Evolutionary conservation across 2,113 vertebrate species (phyloP).

Genomic region (Todiramphus chloris): DNA sequence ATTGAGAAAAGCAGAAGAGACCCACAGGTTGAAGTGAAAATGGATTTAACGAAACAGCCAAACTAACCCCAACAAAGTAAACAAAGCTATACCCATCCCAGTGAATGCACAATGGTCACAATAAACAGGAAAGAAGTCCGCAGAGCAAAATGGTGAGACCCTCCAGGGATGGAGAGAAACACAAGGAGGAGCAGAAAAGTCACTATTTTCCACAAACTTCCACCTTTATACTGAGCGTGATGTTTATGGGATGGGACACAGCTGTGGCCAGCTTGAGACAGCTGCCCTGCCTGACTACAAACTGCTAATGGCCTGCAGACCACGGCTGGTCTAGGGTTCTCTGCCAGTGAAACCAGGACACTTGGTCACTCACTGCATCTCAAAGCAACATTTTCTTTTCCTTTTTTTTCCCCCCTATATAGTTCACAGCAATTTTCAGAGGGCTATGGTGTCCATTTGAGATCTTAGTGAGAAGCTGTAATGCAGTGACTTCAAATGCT

Average conservation of each 20-base stretch:
- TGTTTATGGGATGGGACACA: background rate
- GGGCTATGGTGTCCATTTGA: fast-evolving
- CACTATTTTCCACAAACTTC: background rate
- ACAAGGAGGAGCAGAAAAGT: background rate
- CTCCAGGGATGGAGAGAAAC: background rate
- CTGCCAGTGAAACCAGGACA: background rate
- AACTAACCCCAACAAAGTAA: background rate
- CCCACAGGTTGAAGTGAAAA: background rate
- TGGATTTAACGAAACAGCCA: background rate
- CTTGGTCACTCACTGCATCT: background rate
- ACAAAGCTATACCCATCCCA: background rate
- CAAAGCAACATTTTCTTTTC: background rate
- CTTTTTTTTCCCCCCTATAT: background rate
- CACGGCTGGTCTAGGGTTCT: background rate
- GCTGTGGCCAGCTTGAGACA: background rate
- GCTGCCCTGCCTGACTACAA: background rate
- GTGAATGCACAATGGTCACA: background rate
- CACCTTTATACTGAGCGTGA: background rate
- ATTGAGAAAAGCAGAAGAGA: background rate
- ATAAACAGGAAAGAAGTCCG: background rate
- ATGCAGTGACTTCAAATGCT: background rate
- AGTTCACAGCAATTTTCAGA: background rate
- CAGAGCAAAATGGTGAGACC: background rate
- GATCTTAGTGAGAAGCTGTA: background rate
- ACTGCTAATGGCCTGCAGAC: background rate